Base-by-base conservation (phyloP, 2,888 invertebrate genomes). In the Drosophila sordidapex region DNA sequence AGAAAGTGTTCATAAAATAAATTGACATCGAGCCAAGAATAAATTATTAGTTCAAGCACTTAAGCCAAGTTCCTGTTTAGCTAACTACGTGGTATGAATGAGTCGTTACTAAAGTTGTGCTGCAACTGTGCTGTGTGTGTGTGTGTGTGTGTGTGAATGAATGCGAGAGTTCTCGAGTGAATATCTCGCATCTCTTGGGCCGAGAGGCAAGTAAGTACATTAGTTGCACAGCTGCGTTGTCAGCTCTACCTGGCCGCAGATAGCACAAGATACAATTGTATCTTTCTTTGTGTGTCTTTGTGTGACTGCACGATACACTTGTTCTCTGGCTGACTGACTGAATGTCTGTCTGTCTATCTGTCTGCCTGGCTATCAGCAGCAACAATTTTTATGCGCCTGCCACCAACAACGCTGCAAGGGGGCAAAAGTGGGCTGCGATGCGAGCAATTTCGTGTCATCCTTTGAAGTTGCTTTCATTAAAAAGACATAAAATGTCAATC, bases 401-500 rank as follows among this genome's bases (percentile, higher is more conserved):
- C 84, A 86, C 88, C 84, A 88, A 83, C 83, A 66, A 74, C 36
- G 79, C 31, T 38, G 57, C 40, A 11, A 13, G 25, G 48, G 70
- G 74, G 57, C 33, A 53, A 70, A 70, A 60, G 74, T 74, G 74
- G 74, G 74, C 70, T 65, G 73, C 79, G 59, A 76, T 78, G 61
- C 60, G 38, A 72, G 56, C 70, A 70, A 82, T 75, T 82, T 84
- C 31, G 59, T 79, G 49, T 52, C 51, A 66, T 78, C 66, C 69
- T 78, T 81, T 81, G 63, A 74, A 59, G 63, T 74, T 66, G 68
- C 80, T 83, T 82, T 82, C 86, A 84, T 90, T 82, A 86, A 90
- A 83, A 83, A 75, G 83, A 82, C 89, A 80, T 83, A 78, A 82
- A 91, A 87, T 87, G 84, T 88, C 86, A 83, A 91, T 88, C 86